Percentiles rank a stretch among this genome's conserved stretches.
phyloP scores from a whole-genome alignment of 2,113 vertebrate genomes.

The Nibea albiflora region DNA sequence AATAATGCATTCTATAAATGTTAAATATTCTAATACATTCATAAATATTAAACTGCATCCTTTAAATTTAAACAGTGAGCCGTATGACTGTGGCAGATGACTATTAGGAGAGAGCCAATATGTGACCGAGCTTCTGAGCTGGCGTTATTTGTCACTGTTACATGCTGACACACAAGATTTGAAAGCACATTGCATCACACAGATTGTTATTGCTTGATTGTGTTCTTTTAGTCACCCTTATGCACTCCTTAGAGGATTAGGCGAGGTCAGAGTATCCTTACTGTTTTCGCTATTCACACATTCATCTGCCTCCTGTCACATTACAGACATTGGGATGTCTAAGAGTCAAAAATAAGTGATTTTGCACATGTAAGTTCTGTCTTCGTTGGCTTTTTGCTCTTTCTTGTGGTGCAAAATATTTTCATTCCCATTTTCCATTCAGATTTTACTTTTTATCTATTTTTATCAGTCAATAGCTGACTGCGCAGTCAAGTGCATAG shows the following conservation, averaged over 20 bases:
- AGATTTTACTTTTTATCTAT: slow-evolving; percentile 1
- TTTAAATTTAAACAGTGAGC: not conserved
- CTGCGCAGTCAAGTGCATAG: not conserved
- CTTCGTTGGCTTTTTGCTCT: not conserved
- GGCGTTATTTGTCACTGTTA: not conserved
- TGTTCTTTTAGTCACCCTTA: not conserved
- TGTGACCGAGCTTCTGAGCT: not conserved
- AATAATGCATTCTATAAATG: not conserved
- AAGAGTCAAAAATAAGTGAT: not conserved
- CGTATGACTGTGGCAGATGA: not conserved
- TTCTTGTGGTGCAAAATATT: not conserved
- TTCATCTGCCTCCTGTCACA: not conserved
- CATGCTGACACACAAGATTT: not conserved
- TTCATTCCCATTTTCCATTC: not conserved
- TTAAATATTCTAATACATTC: no score
- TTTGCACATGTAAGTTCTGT: not conserved
- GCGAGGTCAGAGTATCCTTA: not conserved
- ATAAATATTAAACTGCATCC: not conserved
- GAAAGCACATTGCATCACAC: not conserved
- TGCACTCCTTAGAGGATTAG: not conserved
- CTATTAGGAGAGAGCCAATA: not conserved
- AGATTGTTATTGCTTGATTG: not conserved
- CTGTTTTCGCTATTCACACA: not conserved
- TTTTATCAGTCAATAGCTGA: slow-evolving; percentile 2
- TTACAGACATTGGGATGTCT: not conserved